Evolutionary conservation across 37 sponge, comb jelly and placozoan genomes (phyloP).

Genomic region (Mnemiopsis leidyi): DNA sequence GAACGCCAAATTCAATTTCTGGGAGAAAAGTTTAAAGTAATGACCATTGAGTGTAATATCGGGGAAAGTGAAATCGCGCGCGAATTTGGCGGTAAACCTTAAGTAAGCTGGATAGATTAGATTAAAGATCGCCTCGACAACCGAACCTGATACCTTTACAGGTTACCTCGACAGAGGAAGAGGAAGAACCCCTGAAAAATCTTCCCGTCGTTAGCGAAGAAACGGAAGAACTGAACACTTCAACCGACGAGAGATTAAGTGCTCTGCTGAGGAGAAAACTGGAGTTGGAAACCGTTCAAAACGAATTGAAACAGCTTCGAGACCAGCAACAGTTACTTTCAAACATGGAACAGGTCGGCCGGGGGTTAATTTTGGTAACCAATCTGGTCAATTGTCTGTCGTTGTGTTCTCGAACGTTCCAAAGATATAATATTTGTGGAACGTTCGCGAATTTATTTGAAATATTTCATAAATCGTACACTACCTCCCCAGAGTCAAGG

Average conservation of each 20-base stretch:
- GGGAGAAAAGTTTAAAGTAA: not conserved
- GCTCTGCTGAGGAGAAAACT: not conserved
- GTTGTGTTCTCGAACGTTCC: not conserved
- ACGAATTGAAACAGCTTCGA: slow-evolving; percentile 7
- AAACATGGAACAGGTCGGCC: not conserved
- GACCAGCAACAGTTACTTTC: not conserved
- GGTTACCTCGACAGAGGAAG: not conserved
- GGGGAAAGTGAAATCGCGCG: not conserved
- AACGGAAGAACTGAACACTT: not conserved
- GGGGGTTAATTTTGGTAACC: not conserved
- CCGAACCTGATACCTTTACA: not conserved
- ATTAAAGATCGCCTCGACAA: not conserved
- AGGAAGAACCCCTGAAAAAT: not conserved
- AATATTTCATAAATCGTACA: too few relatives aligned
- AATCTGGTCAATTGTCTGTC: not conserved
- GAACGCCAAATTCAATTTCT: not conserved
- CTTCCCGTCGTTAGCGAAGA: slow-evolving; percentile 1
- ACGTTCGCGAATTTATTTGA: too few relatives aligned
- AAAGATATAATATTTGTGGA: too few relatives aligned
- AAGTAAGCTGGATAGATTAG: too few relatives aligned
- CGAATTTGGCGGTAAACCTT: not conserved
- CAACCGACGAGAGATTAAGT: slow-evolving; percentile 15
- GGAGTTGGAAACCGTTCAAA: slow-evolving; percentile 28
- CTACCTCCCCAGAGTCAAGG: not conserved
- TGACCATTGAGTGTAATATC: slow-evolving; percentile 28